A percentile compares a stretch with the other conserved stretches of the same genome.
Conservation (phyloP, 2,797 vertebrate species). For the Onychomys leucogaster region DNA sequence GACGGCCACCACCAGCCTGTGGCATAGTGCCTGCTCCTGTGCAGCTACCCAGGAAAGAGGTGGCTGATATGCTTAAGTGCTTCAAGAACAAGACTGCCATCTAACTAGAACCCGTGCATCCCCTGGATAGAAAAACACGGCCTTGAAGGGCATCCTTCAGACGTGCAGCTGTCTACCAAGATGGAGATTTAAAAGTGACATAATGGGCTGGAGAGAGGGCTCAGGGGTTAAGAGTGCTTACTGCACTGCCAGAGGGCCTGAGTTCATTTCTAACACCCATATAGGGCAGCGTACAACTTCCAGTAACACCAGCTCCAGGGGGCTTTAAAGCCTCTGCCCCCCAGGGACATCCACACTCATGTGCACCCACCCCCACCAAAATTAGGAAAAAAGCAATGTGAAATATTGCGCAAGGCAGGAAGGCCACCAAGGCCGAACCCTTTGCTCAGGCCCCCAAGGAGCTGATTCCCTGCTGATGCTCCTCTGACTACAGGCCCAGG, state of each 20-base stretch:
- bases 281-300: background rate
- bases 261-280: background rate
- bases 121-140: background rate
- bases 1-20: background rate
- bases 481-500: background rate
- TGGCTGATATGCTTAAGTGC: background rate
- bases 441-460: background rate
- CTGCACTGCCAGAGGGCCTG: background rate
- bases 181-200: background rate
- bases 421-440: background rate
- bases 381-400: background rate
- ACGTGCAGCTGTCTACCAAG: background rate
- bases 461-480: background rate
- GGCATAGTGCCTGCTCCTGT: background rate
- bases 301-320: background rate
- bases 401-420: background rate
- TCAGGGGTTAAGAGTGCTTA: background rate
- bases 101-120: background rate
- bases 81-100: background rate
- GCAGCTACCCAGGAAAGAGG: background rate
- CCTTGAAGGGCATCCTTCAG: background rate
- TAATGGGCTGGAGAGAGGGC: background rate
- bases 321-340: background rate
- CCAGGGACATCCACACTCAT: background rate
- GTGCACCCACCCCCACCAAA: background rate